Conservation (phyloP, 1,140 invertebrate species). For the Penaeus vannamei region DNA sequence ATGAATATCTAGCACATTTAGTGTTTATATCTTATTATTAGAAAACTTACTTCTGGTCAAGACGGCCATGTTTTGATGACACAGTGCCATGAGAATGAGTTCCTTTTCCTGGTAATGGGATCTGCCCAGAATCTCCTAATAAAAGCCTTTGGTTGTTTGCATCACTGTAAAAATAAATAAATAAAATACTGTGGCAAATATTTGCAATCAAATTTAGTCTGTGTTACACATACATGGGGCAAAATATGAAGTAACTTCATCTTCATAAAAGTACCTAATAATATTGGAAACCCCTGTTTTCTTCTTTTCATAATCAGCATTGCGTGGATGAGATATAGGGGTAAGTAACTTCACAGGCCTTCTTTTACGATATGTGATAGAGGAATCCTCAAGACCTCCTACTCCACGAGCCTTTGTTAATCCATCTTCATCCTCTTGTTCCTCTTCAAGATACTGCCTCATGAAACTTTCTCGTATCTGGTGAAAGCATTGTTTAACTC, state of each 20-base stretch:
- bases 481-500: slow-evolving; percentile 51
- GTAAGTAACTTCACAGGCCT: slow-evolving; percentile 61
- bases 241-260: neutral
- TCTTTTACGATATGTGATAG: slow-evolving; percentile 65
- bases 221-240: no score
- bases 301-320: slow-evolving; percentile 68
- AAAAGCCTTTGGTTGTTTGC: slow-evolving; percentile 92
- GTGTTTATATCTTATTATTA: slow-evolving; percentile 74
- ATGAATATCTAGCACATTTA: no score
- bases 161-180: slow-evolving; percentile 73
- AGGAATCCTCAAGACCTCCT: slow-evolving; percentile 60
- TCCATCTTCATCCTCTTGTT: slow-evolving; percentile 81
- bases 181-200: no score
- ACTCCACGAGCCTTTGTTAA: slow-evolving; percentile 51
- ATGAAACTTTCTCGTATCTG: slow-evolving; percentile 98
- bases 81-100: slow-evolving; percentile 88
- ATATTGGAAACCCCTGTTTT: slow-evolving; percentile 65
- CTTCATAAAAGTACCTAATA: slow-evolving; percentile 51
- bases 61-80: slow-evolving; percentile 86
- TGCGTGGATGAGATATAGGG: slow-evolving; percentile 58
- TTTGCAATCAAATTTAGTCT: no score
- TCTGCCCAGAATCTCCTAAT: slow-evolving; percentile 84
- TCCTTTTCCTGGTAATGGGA: slow-evolving; percentile 85
- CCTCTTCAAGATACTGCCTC: slow-evolving; percentile 90
- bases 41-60: slow-evolving; percentile 78